These are phyloP conservation scores for Hiodon tergisus DNA, from an alignment of 2,113 vertebrate species.

Conservation along the genomic window DNA sequence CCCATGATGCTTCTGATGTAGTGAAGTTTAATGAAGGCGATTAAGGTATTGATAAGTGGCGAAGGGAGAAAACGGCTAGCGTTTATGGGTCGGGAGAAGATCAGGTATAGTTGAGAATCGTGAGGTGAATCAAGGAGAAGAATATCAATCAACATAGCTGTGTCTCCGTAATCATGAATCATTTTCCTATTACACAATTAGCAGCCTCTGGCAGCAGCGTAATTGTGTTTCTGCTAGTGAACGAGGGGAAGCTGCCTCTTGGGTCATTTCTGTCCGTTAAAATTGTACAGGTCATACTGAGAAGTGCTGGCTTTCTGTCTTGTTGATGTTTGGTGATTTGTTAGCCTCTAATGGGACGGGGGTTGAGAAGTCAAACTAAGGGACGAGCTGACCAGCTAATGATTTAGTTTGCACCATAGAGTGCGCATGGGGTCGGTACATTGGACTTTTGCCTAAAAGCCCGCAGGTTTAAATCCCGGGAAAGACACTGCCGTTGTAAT, in stretches of 20 bases:
- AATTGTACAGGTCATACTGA: slow-evolving; percentile 15
- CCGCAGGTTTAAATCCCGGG: no score
- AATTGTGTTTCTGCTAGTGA: slow-evolving; percentile 53
- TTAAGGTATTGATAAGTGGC: slow-evolving; percentile 37
- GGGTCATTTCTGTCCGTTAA: slow-evolving; percentile 28
- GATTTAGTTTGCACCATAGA: background rate
- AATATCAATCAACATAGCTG: slow-evolving; percentile 38
- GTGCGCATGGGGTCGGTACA: no score
- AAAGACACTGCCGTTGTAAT: no score
- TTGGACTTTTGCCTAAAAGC: no score
- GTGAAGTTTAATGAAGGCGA: no score
- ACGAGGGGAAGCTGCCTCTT: slow-evolving; percentile 44
- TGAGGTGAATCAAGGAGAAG: slow-evolving; percentile 37
- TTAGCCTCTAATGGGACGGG: background rate
- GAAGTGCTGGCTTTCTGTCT: slow-evolving; percentile 12
- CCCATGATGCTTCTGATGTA: no score
- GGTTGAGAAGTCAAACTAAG: background rate
- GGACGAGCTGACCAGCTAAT: background rate
- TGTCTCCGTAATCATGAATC: slow-evolving; percentile 50
- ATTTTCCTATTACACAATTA: slow-evolving; percentile 51
- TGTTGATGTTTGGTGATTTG: slow-evolving; percentile 8
- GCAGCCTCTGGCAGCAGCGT: slow-evolving; percentile 43
- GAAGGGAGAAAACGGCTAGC: slow-evolving; percentile 21
- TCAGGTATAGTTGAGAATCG: slow-evolving; percentile 32
- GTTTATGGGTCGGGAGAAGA: slow-evolving; percentile 21